Evolutionary conservation across 2,888 invertebrate genomes (phyloP), one percentile per base, ranked within the genome.

Genomic region (Petrolisthes manimaculis): DNA sequence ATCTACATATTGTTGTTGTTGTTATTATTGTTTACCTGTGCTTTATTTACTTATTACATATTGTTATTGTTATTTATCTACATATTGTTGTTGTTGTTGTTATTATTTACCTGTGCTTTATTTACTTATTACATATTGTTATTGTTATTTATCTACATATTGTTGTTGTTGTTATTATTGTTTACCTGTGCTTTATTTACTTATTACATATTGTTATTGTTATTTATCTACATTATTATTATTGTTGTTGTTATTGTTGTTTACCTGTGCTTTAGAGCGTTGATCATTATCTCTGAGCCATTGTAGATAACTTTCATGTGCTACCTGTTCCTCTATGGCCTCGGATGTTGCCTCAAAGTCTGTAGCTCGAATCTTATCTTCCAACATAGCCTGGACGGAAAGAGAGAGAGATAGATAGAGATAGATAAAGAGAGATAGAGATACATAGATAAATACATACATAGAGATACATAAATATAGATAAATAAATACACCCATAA

Each of bases 321-420:
- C 97, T 12, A 97, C 96, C 93, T 97, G 97, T 92, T 97, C 96
- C 92, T 97, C 96, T 86, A 97, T 95, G n/a, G 96, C 96, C 93
- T 97, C 97, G 92, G 97, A 97, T 0, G 97, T 97, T 9, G 97
- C 96, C 93, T 97, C 97, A 96, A 97, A 97, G 93, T 97, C 97
- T 6, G 97, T 97, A 90, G 97, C 97, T 92, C 96, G 95, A 80
- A 97, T 93, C 93, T 97, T 97, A 93, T 97, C 97, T 93, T 97
- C 96, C 92, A 97, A 94, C 97, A 97, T 97, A 0, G 97, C 96
- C 95, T 96, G 71, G 75, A 37, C 37, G 2, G 5, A 9, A 37
- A 9, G n/a, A n/a, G n/a, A n/a, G n/a, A n/a, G n/a, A n/a, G n/a
- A n/a, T n/a, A n/a, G n/a, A n/a, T n/a, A n/a, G 18, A 9, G n/a